Base-by-base conservation (phyloP, 2,797 vertebrate species). In the Squalus acanthias region DNA sequence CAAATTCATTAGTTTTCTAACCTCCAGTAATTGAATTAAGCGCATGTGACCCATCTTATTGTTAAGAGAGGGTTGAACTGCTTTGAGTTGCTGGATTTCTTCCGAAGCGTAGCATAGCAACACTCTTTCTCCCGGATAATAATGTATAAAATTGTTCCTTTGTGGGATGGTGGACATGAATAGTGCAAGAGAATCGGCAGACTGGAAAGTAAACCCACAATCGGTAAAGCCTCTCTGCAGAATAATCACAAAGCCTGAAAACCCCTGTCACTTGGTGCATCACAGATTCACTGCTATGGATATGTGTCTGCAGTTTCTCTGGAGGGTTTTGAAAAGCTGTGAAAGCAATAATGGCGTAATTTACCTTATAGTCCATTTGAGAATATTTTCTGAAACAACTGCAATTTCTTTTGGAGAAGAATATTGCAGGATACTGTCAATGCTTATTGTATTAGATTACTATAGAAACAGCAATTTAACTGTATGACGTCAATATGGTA, bases 71-170 rank as follows among this genome's bases (percentile, higher is more conserved):
- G 76, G n/a, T 96, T 96, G 89, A 96, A 96, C 97, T 97, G 96
- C 96, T 24, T 96, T 96, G 96, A 97, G 95, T 96, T 7, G 96
- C 96, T 96, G 88, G 96, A 96, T 0, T 29, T 97, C 97, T 96
- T 97, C 96, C 9, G 97, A 96, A 96, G 89, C 87, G 97, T 97
- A 96, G 97, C 97, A 39, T 97, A 97, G 97, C 97, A 97, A 97
- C 97, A 93, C 72, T 91, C 88, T 13, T n/a, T 0, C 91, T 46
- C 46, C 63, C 9, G n/a, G 33, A 93, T 46, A 92, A 46, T 69
- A n/a, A 46, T 93, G 65, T 39, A 24, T 69, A 67, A 93, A 69
- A 93, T 93, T 93, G 91, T 69, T 46, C 91, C 63, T 93, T 93
- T 93, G 91, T 69, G 91, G 91, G 65, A 93, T 24, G 91, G 63